Percentiles rank a stretch among this genome's conserved stretches.
Evolutionary conservation across 1,140 invertebrate species (phyloP).

Genomic region (Plodia interpunctella): DNA sequence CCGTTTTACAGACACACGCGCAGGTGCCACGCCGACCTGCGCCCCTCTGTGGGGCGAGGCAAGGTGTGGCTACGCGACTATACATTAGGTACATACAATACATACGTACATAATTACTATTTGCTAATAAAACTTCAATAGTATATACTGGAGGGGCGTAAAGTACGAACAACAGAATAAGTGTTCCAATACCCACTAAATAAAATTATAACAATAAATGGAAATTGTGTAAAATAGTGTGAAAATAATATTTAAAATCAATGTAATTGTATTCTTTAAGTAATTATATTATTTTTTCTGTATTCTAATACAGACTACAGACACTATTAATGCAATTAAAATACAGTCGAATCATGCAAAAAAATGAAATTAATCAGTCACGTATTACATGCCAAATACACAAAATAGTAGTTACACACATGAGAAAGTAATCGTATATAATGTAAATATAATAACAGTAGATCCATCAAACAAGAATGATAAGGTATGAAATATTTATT

Average conservation of each 20-base stretch:
- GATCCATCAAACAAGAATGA: conserved; percentile 65
- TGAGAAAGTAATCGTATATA: conserved; percentile 55
- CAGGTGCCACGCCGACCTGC: background rate
- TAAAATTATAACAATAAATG: conserved; percentile 28
- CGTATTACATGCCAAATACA: conserved; percentile 59
- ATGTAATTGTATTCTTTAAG: conserved; percentile 4
- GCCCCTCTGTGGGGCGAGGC: too few relatives aligned
- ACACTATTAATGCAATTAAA: conserved; percentile 18
- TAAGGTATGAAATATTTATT: conserved; percentile 34
- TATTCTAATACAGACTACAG: conserved; percentile 1
- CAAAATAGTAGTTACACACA: conserved; percentile 63
- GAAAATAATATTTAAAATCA: conserved; percentile 5
- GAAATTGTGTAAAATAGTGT: conserved; percentile 5
- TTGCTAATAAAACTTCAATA: conserved; percentile 36
- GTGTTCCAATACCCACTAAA: conserved; percentile 31
- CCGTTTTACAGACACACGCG: conserved; percentile 26
- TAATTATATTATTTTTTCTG: background rate
- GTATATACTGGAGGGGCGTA: conserved; percentile 30
- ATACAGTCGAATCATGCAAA: conserved; percentile 43
- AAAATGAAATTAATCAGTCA: conserved; percentile 45
- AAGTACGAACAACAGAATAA: conserved; percentile 34
- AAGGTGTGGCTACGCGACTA: conserved; percentile 3
- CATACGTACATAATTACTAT: conserved; percentile 25
- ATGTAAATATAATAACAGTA: conserved; percentile 51
- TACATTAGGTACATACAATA: conserved; percentile 5